Evolutionary conservation across 2,888 invertebrate genomes (phyloP), one percentile per base, ranked within the genome.

Genomic region (Isoperla grammatica): DNA sequence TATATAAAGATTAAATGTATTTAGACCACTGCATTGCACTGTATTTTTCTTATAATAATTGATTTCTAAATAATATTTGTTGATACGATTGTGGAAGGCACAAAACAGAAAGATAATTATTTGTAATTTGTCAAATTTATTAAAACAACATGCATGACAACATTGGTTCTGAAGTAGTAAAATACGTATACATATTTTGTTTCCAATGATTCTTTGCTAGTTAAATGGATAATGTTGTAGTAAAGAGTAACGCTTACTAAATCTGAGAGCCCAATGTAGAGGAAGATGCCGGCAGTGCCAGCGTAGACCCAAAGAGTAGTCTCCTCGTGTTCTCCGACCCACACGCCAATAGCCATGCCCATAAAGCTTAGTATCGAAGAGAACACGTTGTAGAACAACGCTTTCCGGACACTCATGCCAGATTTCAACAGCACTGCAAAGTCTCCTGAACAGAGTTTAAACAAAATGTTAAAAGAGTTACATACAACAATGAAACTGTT

Each of bases 201-300:
- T n/a, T n/a, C n/a, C n/a, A n/a, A n/a, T n/a, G n/a, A n/a, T n/a
- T n/a, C n/a, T n/a, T n/a, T n/a, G n/a, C n/a, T n/a, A n/a, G n/a
- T n/a, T n/a, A n/a, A n/a, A n/a, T n/a, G n/a, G n/a, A n/a, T n/a
- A n/a, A n/a, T n/a, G n/a, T n/a, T n/a, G n/a, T n/a, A n/a, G n/a
- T n/a, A n/a, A n/a, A n/a, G 29, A 29, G 8, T 8, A 4, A 29
- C 8, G 29, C 68, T 66, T 59, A 90, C 85, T 77, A 90, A 79
- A 74, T 89, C 88, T 1, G 89, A 88, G 57, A 90, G 78, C 2
- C 88, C 87, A 62, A 90, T 88, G 70, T 90, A 90, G 13, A 90
- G 77, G 72, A 90, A 90, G 57, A 88, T 87, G 2, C 90, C 90
- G 4, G 87, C 90, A 2, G 89, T 88, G 9, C 83, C 82, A 1